phyloP scores from a whole-genome alignment of 2,113 vertebrate genomes.

The Melanotaenia duboulayi region DNA sequence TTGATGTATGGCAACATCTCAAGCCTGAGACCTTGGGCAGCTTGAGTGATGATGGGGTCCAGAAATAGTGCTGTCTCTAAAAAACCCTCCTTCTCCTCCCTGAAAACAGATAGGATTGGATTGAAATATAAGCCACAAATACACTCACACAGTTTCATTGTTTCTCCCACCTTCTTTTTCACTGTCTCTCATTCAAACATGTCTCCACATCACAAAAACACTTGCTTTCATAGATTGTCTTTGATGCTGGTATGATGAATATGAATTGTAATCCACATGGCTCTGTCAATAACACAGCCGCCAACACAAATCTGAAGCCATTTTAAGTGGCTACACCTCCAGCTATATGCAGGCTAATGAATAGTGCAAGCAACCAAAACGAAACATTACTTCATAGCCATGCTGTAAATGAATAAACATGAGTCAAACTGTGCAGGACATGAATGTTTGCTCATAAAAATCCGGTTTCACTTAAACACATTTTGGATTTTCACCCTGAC shows the following conservation, averaged over 20 bases:
- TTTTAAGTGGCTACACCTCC: constrained; percentile 66
- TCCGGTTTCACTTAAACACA: constrained; percentile 66
- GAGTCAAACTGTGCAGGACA: constrained; percentile 52
- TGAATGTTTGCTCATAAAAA: constrained; percentile 71
- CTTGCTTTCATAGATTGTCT: constrained; percentile 8
- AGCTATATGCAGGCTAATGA: constrained; percentile 74
- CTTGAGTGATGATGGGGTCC: constrained; percentile 75
- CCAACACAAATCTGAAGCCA: constrained; percentile 49
- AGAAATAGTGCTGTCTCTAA: constrained; percentile 52
- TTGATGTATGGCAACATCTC: constrained; percentile 76
- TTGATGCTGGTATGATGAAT: constrained; percentile 48
- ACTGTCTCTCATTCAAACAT: constrained; percentile 20
- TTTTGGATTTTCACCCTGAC: constrained; percentile 65
- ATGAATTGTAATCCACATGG: constrained; percentile 67
- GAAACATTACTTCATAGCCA: constrained; percentile 62
- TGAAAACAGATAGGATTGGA: constrained; percentile 50
- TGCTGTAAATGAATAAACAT: constrained; percentile 74
- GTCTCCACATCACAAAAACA: constrained; percentile 41
- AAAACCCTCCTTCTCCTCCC: constrained; percentile 29
- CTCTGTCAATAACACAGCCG: constrained; percentile 68
- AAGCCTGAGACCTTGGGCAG: constrained; percentile 66
- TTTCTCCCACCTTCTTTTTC: constrained; percentile 37
- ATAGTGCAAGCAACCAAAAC: constrained; percentile 74
- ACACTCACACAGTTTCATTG: constrained; percentile 16
- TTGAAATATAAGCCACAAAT: constrained; percentile 48